Evolutionary conservation across 1,140 invertebrate species (phyloP).

Genomic region (Elysia chlorotica): DNA sequence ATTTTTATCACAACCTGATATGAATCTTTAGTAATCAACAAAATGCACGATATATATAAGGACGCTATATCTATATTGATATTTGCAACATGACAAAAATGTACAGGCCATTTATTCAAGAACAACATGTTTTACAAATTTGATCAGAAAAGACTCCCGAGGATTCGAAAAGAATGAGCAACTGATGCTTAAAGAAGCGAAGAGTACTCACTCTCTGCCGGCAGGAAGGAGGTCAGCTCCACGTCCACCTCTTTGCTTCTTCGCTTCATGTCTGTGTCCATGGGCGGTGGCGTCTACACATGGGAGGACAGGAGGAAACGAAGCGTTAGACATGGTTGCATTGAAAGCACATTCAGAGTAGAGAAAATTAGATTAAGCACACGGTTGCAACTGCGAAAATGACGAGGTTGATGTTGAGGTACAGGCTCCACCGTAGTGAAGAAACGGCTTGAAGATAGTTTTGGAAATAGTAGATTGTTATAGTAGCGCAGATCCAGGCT

Average conservation of each 20-base stretch:
- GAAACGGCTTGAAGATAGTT: too few species aligned
- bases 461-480: too few species aligned
- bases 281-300: background rate
- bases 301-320: background rate
- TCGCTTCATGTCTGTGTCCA: constrained; percentile 18
- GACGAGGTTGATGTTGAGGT: too few species aligned
- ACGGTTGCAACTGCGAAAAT: background rate
- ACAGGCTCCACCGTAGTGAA: too few species aligned
- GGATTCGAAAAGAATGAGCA: too few species aligned
- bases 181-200: too few species aligned
- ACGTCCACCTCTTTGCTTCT: constrained; percentile 26
- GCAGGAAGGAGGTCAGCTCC: constrained; percentile 26
- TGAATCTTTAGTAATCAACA: background rate
- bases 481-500: too few species aligned
- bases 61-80: constrained; percentile 10
- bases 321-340: background rate
- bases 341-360: background rate
- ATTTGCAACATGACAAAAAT: too few species aligned
- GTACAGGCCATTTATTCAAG: too few species aligned
- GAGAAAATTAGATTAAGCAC: background rate
- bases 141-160: too few species aligned
- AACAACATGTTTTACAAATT: too few species aligned
- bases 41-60: background rate
- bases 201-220: constrained; percentile 25
- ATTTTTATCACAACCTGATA: background rate